phyloP scores from a whole-genome alignment of 2,113 vertebrate genomes.

The Spermophilus dauricus region DNA sequence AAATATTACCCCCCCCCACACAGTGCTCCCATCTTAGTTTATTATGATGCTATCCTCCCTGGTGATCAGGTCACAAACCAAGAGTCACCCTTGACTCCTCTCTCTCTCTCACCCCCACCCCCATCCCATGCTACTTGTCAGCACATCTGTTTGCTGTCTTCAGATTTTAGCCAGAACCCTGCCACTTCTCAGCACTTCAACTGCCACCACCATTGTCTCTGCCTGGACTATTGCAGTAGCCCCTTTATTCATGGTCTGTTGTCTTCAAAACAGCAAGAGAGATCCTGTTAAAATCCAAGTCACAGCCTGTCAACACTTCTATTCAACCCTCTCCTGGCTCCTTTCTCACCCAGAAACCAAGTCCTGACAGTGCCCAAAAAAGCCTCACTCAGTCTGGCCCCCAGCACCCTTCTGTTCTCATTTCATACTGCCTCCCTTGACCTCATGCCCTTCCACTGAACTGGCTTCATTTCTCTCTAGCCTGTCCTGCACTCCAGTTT shows the following conservation, averaged over 20 bases:
- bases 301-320: not conserved
- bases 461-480: not conserved
- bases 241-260: not conserved
- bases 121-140: not conserved
- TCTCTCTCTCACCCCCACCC: not conserved
- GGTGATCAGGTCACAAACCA: conserved; percentile 18
- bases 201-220: not conserved
- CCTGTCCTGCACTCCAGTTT: not conserved
- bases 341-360: not conserved
- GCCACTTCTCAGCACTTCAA: not conserved
- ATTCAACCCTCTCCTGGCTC: not conserved
- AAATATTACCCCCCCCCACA: not conserved
- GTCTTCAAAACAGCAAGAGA: not conserved
- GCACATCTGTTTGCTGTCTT: not conserved
- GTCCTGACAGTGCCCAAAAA: not conserved
- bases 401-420: not conserved
- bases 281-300: conserved; percentile 26
- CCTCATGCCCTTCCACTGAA: not conserved
- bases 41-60: not conserved
- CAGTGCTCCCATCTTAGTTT: not conserved
- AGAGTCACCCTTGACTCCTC: not conserved
- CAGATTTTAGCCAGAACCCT: conserved; percentile 32
- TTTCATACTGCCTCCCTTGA: not conserved
- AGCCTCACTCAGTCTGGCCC: not conserved
- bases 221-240: not conserved